Evolutionary conservation across 2,113 vertebrate species (phyloP).

Genomic region (Plotosus lineatus): DNA sequence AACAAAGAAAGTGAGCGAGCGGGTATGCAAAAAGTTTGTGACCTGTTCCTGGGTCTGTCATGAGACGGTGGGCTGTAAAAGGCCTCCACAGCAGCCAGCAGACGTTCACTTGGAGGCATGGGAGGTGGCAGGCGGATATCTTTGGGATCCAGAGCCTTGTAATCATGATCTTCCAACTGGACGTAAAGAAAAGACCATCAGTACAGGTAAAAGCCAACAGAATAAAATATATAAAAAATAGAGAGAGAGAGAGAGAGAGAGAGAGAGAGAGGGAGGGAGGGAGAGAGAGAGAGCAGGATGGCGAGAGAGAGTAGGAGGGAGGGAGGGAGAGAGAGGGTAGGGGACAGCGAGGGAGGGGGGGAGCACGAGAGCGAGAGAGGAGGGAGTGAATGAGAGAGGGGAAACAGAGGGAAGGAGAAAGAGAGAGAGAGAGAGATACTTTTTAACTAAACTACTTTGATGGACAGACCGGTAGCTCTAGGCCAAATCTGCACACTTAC

Average conservation of each 20-base stretch:
- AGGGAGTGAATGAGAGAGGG: too few relatives aligned
- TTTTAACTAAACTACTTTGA: background rate
- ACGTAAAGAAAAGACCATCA: slow-evolving; percentile 31
- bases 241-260: too few relatives aligned
- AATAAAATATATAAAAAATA: background rate
- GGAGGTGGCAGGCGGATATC: slow-evolving; percentile 96
- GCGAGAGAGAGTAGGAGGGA: too few relatives aligned
- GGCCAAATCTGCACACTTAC: slow-evolving; percentile 62
- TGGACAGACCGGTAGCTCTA: background rate
- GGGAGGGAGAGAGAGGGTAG: too few relatives aligned
- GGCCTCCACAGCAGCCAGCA: slow-evolving; percentile 93
- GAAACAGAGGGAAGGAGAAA: too few relatives aligned
- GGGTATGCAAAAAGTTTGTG: background rate
- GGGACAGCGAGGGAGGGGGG: too few relatives aligned
- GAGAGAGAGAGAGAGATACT: too few relatives aligned
- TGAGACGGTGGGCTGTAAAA: slow-evolving; percentile 98
- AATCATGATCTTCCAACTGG: slow-evolving; percentile 94
- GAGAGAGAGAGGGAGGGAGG: too few relatives aligned
- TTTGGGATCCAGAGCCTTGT: slow-evolving; percentile 95
- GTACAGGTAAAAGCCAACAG: background rate
- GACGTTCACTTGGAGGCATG: slow-evolving; percentile 95
- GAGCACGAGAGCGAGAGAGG: too few relatives aligned
- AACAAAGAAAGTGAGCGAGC: background rate
- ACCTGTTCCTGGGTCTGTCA: slow-evolving; percentile 97
- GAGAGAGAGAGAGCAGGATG: too few relatives aligned